Evolutionary conservation across 2,797 vertebrate genomes (phyloP).

Genomic region (Brachymystax lenok): DNA sequence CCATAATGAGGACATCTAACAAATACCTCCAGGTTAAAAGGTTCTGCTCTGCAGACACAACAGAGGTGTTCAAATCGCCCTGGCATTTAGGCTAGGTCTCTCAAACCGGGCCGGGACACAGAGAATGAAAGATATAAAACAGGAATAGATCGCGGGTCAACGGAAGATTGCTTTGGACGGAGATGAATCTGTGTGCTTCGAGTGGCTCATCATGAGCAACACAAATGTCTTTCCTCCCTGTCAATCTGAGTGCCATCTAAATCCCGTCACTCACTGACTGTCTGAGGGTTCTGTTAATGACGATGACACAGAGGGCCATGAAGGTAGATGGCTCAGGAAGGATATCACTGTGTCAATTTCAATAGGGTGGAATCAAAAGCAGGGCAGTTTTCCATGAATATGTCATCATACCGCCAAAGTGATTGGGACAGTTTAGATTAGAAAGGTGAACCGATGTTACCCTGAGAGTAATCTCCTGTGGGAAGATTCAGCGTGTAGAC

Average conservation of each 20-base stretch:
- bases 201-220: neutral
- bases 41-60: neutral
- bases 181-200: neutral
- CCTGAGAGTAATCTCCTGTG: too few relatives aligned
- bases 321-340: constrained; percentile 11
- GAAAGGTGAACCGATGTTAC: neutral
- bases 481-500: too few relatives aligned
- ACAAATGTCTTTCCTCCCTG: neutral
- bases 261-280: constrained; percentile 7
- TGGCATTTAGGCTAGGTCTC: neutral
- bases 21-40: neutral
- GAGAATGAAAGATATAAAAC: neutral
- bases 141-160: neutral
- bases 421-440: neutral
- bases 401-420: neutral
- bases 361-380: neutral
- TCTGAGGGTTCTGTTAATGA: neutral
- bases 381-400: neutral
- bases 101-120: neutral
- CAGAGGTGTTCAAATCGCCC: neutral
- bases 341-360: neutral
- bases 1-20: neutral
- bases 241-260: constrained; percentile 14
- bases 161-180: constrained; percentile 1
- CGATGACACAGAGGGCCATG: neutral